Conservation (phyloP, 2,113 vertebrate species). For the Cyphomyrus plagiostoma region DNA sequence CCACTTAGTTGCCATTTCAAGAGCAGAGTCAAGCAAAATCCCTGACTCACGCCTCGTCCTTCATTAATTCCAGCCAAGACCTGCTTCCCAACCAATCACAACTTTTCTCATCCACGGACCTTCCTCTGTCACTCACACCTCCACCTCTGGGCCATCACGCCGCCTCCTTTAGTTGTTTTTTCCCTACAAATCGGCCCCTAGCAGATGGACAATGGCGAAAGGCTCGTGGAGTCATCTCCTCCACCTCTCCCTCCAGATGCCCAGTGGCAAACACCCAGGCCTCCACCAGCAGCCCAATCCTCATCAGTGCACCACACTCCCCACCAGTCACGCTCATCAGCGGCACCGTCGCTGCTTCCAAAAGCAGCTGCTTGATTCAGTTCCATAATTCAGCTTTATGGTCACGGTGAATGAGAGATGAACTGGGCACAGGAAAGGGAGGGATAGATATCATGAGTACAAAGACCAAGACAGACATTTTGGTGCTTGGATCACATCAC, state of each 20-base stretch:
- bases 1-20: slow-evolving; percentile 53
- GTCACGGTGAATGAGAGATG: slow-evolving; percentile 4
- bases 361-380: not conserved
- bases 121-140: not conserved
- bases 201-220: not conserved
- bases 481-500: not conserved
- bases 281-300: not conserved
- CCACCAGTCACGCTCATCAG: not conserved
- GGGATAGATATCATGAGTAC: not conserved
- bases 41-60: slow-evolving; percentile 68
- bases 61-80: slow-evolving; percentile 70
- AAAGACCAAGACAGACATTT: not conserved
- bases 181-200: not conserved
- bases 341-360: not conserved
- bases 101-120: slow-evolving; percentile 56
- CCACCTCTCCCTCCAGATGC: not conserved
- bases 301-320: not conserved
- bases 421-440: not conserved
- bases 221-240: not conserved
- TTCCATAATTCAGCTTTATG: not conserved
- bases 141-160: not conserved
- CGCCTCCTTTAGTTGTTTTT: not conserved
- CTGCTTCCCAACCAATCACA: slow-evolving; percentile 68
- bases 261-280: not conserved
- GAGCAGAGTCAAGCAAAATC: slow-evolving; percentile 58